Base-by-base conservation (phyloP, 2,888 invertebrate genomes). In the Cantharis nigra region DNA sequence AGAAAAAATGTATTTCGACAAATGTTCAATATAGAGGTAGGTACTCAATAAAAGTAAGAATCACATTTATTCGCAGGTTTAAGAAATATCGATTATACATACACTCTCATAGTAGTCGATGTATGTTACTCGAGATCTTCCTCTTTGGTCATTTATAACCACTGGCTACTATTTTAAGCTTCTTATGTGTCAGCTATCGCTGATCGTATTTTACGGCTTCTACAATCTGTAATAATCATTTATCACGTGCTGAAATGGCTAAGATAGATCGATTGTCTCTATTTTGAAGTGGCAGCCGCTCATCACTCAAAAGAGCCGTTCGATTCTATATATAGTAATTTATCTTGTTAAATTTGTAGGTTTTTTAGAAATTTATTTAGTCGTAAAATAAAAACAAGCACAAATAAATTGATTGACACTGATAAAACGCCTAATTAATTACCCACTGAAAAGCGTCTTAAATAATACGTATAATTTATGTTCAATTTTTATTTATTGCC, bases 231-330 rank as follows among this genome's bases (percentile, higher is more conserved):
- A 84, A 84, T 84, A 84, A 85, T 85, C 85, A 86, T 86, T 85
- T 85, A 86, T 86, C 86, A 85, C 85, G 80, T 81, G 82, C 81
- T 80, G 80, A 83, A 83, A 83, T 75, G 81, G 83, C 79, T 79
- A 84, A 86, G 85, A 86, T 85, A 80, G 84, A 86, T 86, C 85
- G 85, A 85, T 85, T 86, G 85, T 85, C 85, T 85, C 82, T 83
- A 83, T 84, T 83, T 81, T 82, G 81, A 85, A 85, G 84, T 85
- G 84, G 84, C 84, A 84, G 83, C 83, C 83, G 84, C 83, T 84
- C 85, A 85, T 85, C 85, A 84, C 84, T 85, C 85, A 85, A 69
- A 78, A 74, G 69, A 70, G 26, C 69, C 49, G 63, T 70, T 74
- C 71, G 74, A 64, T 75, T 72, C 78, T 75, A 73, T 75, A 75